Evolutionary conservation across 2,888 invertebrate species (phyloP).

Genomic region (Pyrgus malvae): DNA sequence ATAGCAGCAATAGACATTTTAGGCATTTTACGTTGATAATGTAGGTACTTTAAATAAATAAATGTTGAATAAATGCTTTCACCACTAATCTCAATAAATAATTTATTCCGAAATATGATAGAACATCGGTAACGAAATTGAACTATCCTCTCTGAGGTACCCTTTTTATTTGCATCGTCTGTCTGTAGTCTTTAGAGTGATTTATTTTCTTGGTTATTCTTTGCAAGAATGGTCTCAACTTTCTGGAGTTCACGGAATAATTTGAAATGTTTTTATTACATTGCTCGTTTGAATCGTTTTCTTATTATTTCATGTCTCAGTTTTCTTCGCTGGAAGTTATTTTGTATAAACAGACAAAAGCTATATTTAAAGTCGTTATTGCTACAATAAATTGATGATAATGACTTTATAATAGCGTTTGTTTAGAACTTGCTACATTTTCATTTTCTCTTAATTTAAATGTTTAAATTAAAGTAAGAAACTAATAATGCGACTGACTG

Average conservation of each 20-base stretch:
- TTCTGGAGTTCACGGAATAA: neutral
- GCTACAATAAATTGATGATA: neutral
- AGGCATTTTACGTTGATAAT: too few relatives aligned
- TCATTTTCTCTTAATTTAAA: too few relatives aligned
- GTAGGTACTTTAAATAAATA: too few relatives aligned
- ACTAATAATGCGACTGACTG: too few relatives aligned
- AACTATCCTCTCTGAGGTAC: constrained; percentile 19
- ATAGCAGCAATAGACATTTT: too few relatives aligned
- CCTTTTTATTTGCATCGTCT: constrained; percentile 18
- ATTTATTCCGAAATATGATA: neutral
- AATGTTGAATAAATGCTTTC: too few relatives aligned
- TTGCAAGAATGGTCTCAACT: constrained; percentile 5
- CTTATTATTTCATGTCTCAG: neutral
- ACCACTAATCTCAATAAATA: neutral
- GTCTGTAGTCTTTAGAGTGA: constrained; percentile 21
- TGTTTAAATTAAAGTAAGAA: too few relatives aligned
- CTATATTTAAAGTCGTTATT: too few relatives aligned
- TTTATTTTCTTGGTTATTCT: constrained; percentile 26
- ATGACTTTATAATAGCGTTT: too few relatives aligned
- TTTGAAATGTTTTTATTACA: constrained; percentile 10
- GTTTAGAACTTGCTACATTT: too few relatives aligned
- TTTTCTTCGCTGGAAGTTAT: neutral
- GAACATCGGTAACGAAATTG: constrained; percentile 15
- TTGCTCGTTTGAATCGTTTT: neutral
- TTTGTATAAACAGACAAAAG: neutral